Evolutionary conservation across 2,888 invertebrate genomes (phyloP).

Genomic region (Biston betularia): DNA sequence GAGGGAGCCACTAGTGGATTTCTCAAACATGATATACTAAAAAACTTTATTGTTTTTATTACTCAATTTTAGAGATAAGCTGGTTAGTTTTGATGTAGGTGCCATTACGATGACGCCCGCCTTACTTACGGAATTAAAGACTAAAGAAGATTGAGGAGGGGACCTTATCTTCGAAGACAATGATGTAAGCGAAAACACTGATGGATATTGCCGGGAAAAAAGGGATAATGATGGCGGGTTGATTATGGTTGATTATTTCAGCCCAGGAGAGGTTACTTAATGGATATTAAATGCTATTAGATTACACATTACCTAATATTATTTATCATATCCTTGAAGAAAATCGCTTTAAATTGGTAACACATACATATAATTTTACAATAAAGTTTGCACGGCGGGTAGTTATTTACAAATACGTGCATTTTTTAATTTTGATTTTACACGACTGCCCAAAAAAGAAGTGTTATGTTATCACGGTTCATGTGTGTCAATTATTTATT

Average conservation of each 20-base stretch:
- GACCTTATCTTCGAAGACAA: constrained; percentile 79
- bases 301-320: not conserved
- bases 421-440: too few relatives aligned
- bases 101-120: constrained; percentile 77
- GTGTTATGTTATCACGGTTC: too few relatives aligned
- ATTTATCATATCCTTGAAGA: not conserved
- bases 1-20: not conserved
- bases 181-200: constrained; percentile 81
- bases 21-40: not conserved
- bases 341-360: not conserved
- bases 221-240: constrained; percentile 51
- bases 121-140: constrained; percentile 84
- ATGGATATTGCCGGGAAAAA: constrained; percentile 68
- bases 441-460: too few relatives aligned
- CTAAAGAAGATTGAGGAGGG: constrained; percentile 82
- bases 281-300: constrained; percentile 18
- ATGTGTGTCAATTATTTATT: too few relatives aligned
- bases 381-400: not conserved
- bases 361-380: too few relatives aligned
- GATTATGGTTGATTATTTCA: constrained; percentile 22
- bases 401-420: not conserved
- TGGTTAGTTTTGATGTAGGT: constrained; percentile 59
- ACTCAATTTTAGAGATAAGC: not conserved
- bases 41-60: not conserved
- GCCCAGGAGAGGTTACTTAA: constrained; percentile 5